Percentiles rank a stretch among this genome's conserved stretches.
Evolutionary conservation across 2,888 invertebrate species (phyloP).

Genomic region (Dendrolimus pini): DNA sequence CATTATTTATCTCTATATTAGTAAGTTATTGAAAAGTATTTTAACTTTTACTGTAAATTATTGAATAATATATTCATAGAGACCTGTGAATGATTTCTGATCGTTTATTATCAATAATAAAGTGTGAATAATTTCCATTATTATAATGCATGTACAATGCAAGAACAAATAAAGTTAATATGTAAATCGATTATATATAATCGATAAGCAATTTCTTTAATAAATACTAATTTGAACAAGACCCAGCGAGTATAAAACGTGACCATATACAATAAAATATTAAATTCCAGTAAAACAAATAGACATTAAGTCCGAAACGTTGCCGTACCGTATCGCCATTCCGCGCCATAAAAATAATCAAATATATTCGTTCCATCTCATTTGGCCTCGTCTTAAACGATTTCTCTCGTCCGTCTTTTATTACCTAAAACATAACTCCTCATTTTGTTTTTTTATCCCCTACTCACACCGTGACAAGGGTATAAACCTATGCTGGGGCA

Average conservation of each 20-base stretch:
- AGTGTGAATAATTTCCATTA: not conserved
- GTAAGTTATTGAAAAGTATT: too few relatives aligned
- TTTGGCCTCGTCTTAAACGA: constrained; percentile 75
- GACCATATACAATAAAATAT: constrained; percentile 16
- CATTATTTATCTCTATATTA: too few relatives aligned
- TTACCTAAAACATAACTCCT: constrained; percentile 77
- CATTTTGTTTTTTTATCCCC: constrained; percentile 76
- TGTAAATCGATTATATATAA: constrained; percentile 2
- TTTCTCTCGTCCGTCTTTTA: constrained; percentile 76
- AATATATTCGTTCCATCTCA: constrained; percentile 77
- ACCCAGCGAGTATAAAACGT: not conserved
- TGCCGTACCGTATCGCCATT: constrained; percentile 65
- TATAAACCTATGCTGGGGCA: constrained; percentile 57
- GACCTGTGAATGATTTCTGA: too few relatives aligned
- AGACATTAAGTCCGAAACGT: constrained; percentile 57
- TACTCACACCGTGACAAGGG: constrained; percentile 52
- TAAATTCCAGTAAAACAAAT: constrained; percentile 68
- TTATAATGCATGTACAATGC: not conserved
- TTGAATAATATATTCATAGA: too few relatives aligned
- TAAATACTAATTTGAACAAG: constrained; percentile 1
- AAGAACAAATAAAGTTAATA: not conserved
- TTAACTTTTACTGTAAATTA: too few relatives aligned
- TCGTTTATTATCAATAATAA: too few relatives aligned
- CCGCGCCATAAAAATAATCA: constrained; percentile 74
- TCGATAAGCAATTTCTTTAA: not conserved